Evolutionary conservation across 1,140 invertebrate genomes (phyloP).

Genomic region (Cydia fagiglandana): DNA sequence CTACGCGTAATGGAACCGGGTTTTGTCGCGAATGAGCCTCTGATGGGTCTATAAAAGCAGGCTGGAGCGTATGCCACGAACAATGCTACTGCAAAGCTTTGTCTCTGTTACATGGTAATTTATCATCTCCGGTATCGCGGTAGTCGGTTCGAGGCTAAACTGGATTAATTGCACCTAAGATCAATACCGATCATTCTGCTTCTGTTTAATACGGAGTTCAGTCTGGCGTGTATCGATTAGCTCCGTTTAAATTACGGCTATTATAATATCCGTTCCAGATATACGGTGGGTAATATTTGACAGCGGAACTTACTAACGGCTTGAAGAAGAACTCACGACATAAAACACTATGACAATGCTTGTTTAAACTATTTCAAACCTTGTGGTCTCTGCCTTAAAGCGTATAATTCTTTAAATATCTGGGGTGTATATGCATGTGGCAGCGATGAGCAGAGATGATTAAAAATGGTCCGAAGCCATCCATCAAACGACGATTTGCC

Average conservation of each 20-base stretch:
- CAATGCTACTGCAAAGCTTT: slow-evolving; percentile 53
- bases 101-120: slow-evolving; percentile 43
- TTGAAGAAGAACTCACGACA: background rate
- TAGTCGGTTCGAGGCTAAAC: slow-evolving; percentile 7
- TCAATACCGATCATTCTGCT: background rate
- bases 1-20: slow-evolving; percentile 39
- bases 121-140: slow-evolving; percentile 46
- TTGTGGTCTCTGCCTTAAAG: background rate
- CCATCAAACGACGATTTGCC: slow-evolving; percentile 65
- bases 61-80: slow-evolving; percentile 41
- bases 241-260: slow-evolving; percentile 23
- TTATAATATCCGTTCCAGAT: slow-evolving; percentile 28
- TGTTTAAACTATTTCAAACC: background rate
- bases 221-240: slow-evolving; percentile 9
- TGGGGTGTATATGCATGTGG: slow-evolving; percentile 28
- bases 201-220: background rate
- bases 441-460: slow-evolving; percentile 47
- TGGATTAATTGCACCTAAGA: slow-evolving; percentile 16
- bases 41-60: slow-evolving; percentile 57
- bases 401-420: slow-evolving; percentile 26
- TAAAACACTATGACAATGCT: background rate
- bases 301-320: slow-evolving; percentile 32
- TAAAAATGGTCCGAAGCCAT: slow-evolving; percentile 69
- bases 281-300: slow-evolving; percentile 29
- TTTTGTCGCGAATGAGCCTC: slow-evolving; percentile 47